Evolutionary conservation across 2,113 vertebrate species (phyloP), one percentile per base, ranked within the genome.

Genomic region (Chloropsis cyanopogon): DNA sequence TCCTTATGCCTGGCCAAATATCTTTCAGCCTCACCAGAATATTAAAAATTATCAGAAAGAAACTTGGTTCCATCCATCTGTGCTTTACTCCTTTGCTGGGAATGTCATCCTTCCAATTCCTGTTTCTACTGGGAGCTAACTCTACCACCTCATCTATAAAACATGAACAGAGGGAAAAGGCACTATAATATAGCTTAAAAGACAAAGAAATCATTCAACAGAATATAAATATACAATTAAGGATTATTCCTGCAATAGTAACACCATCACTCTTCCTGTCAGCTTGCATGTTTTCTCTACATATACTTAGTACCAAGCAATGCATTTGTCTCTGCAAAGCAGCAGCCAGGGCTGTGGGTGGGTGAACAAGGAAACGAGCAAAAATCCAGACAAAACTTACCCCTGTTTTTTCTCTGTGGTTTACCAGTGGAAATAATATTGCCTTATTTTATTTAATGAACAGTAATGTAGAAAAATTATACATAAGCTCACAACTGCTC

Each of bases 381-480:
- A 89, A 90, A 75, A 91, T 64, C 56, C 12, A n/a, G 82, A 53
- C 52, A 91, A 86, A 92, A 82, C 26, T 52, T 90, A 70, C 18
- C 33, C 16, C 35, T 76, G 37, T 44, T 82, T 94, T 93, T 80
- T 28, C 41, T 87, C 46, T 35, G 44, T 80, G 53, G 22, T 65
- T 96, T 80, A 64, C 49, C n/a, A 69, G 16, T 79, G 53, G 68
- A 86, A 84, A 77, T 60, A 75, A 71, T 50, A 87, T 71, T 92
- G 65, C 33, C 26, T 84, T 82, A 49, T 89, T 91, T 85, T 79
- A 90, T 78, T 88, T 93, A 86, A 91, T 88, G 41, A 95, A 91
- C 41, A 84, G 69, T 75, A 92, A 88, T 79, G 20, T 50, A 87
- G 77, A 95, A 88, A 83, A 93, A 91, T 60, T 64, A 35, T 47